Evolutionary conservation across 2,797 vertebrate genomes (phyloP).

Genomic region (Urocyon cinereoargenteus): DNA sequence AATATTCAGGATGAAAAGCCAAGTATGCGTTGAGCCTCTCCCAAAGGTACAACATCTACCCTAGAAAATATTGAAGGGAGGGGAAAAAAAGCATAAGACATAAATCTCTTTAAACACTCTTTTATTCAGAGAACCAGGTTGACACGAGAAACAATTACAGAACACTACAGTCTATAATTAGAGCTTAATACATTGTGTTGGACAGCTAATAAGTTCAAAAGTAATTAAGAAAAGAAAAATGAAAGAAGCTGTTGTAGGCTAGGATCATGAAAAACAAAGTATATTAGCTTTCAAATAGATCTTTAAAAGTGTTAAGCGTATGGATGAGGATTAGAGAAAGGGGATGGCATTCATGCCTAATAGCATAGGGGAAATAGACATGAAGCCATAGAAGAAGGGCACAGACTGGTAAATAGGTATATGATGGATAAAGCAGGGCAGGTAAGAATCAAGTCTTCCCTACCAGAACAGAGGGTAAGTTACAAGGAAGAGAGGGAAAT

Average conservation of each 20-base stretch:
- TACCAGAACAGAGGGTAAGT: neutral
- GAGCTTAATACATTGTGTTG: constrained; percentile 52
- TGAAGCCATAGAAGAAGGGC: neutral
- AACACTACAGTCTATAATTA: constrained; percentile 40
- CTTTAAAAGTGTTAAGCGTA: neutral
- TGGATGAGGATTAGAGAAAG: neutral
- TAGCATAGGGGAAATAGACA: neutral
- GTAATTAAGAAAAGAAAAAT: constrained; percentile 56
- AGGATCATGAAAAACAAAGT: neutral
- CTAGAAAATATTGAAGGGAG: neutral
- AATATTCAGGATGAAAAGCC: neutral
- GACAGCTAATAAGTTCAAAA: constrained; percentile 48
- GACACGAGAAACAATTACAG: constrained; percentile 37
- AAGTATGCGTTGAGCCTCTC: neutral
- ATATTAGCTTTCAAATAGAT: neutral
- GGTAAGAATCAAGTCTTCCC: neutral
- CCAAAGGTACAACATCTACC: neutral
- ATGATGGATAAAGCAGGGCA: neutral
- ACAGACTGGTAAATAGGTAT: neutral
- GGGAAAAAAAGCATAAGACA: neutral
- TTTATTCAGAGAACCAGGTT: neutral
- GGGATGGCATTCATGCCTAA: neutral
- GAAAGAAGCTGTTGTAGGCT: neutral
- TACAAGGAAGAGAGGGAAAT: neutral
- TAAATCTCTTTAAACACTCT: constrained; percentile 60